phyloP scores from a whole-genome alignment of 2,888 invertebrate genomes.

The Plagodis pulveraria region DNA sequence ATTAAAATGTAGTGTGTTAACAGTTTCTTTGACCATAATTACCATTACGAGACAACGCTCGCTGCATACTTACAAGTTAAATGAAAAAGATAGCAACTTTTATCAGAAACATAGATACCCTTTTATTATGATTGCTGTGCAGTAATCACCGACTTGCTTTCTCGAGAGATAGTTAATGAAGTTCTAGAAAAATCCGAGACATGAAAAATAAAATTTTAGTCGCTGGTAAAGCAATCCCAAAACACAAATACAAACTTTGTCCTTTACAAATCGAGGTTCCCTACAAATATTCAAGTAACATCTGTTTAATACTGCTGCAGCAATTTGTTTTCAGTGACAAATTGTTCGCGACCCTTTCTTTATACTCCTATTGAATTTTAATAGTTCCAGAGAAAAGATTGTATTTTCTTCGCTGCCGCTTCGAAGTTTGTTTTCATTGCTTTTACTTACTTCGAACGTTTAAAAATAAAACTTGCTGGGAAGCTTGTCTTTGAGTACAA shows the following conservation, averaged over 20 bases:
- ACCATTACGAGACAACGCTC: neutral
- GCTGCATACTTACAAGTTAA: neutral
- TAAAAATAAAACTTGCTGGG: no score
- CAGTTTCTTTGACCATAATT: neutral
- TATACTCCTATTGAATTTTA: conserved; percentile 23
- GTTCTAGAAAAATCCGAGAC: no score
- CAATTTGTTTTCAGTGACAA: conserved; percentile 48
- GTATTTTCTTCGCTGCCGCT: conserved; percentile 8
- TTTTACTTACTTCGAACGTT: conserved; percentile 1
- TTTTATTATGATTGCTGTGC: neutral
- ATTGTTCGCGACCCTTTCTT: conserved; percentile 35
- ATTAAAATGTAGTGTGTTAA: no score
- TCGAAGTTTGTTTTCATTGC: conserved; percentile 12
- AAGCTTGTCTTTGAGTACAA: no score
- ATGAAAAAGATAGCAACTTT: neutral
- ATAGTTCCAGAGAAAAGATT: conserved; percentile 12
- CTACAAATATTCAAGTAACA: conserved; percentile 35
- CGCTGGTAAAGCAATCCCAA: no score
- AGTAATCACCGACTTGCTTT: neutral
- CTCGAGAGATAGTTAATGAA: no score
- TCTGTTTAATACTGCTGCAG: conserved; percentile 50
- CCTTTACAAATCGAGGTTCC: conserved; percentile 1
- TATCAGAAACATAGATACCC: neutral
- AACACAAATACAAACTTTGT: neutral
- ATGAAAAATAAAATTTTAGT: no score